Evolutionary conservation across 2,888 invertebrate genomes (phyloP), one percentile per base, ranked within the genome.

Genomic region (Cantharis nigra): DNA sequence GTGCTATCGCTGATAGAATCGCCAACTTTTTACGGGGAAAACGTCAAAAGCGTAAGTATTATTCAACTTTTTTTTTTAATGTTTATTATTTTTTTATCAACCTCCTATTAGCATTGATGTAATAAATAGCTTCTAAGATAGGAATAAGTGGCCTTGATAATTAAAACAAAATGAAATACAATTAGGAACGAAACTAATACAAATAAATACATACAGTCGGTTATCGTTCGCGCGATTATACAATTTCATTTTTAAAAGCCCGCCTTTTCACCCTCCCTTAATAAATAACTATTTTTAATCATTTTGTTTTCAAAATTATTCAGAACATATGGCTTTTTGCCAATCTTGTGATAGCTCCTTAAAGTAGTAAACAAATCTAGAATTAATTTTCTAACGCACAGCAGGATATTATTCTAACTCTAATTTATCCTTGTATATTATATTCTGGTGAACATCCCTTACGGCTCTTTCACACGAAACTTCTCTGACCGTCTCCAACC

Each of bases 1-100:
- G 83, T 81, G 83, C 84, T 74, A 77, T 85, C 75, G 81, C 86
- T 79, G 84, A 85, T 71, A 80, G 84, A 72, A 78, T 85, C 75
- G 81, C 83, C 63, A 81, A 80, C 74, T 83, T 85, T 78, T 84
- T 85, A 79, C 80, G 82, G 49, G 81, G 80, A 72, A 83, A 82
- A 75, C 83, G 82, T 70, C 82, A 81, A 74, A 83, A 83, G 82
- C 80, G 84, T 84, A 77, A 84, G 85, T 82, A n/a, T 49, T n/a
- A 49, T 49, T 49, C n/a, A 2, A n/a, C n/a, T 49, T 49, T 49
- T 49, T 49, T 16, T 49, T 49, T n/a, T n/a, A 7, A 13, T 49
- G 4, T 49, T 49, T 49, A n/a, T n/a, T 7, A n/a, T 49, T 7
- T 49, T 49, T 49, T 49, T 49, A 49, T 49, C 49, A 49, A n/a